Evolutionary conservation across 1,140 invertebrate species (phyloP).

Genomic region (Penaeus vannamei): DNA sequence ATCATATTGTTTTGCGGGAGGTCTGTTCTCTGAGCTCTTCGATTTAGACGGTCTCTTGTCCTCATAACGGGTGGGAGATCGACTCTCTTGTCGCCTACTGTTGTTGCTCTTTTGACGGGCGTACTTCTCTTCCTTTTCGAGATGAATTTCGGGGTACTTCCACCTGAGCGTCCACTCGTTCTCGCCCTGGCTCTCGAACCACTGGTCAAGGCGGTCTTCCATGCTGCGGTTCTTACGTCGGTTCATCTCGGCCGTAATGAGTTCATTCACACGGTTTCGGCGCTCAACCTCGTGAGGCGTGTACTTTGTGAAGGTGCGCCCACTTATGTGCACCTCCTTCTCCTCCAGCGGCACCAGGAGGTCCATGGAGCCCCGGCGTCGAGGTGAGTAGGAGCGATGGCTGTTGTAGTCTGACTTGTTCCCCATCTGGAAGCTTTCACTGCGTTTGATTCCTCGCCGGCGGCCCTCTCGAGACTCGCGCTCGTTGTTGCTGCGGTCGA

Average conservation of each 20-base stretch:
- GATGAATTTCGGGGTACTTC: constrained; percentile 56
- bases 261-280: constrained; percentile 64
- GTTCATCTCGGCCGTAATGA: constrained; percentile 65
- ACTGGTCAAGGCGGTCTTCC: constrained; percentile 67
- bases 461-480: constrained; percentile 38
- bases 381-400: constrained; percentile 61
- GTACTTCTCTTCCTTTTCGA: constrained; percentile 33
- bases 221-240: constrained; percentile 65
- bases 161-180: constrained; percentile 53
- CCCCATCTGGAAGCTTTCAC: constrained; percentile 64
- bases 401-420: constrained; percentile 65
- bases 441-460: constrained; percentile 49
- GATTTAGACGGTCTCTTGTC: constrained; percentile 42
- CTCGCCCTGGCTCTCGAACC: constrained; percentile 50
- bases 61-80: constrained; percentile 48
- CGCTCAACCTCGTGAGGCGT: constrained; percentile 64
- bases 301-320: constrained; percentile 65
- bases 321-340: constrained; percentile 66
- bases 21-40: constrained; percentile 46
- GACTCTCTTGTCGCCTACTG: constrained; percentile 35
- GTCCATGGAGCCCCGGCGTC: constrained; percentile 55
- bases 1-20: constrained; percentile 39
- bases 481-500: constrained; percentile 53
- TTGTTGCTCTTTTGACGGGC: constrained; percentile 31
- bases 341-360: constrained; percentile 59